Percentiles rank a stretch among this genome's conserved stretches.
phyloP scores from a whole-genome alignment of 2,888 invertebrate species.

The Pediacus dermestoides region DNA sequence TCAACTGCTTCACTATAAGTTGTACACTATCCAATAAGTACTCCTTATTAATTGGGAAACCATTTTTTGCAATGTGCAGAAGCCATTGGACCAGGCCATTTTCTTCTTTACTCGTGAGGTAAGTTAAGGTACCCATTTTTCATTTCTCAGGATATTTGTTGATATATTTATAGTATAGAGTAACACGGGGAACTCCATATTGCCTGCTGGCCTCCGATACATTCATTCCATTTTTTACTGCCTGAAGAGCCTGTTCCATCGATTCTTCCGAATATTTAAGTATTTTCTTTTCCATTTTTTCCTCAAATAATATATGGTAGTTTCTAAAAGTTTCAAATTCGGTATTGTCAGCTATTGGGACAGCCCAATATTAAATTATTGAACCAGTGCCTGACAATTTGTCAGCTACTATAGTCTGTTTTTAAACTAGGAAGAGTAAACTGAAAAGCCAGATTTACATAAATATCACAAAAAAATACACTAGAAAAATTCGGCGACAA shows the following conservation, averaged over 20 bases:
- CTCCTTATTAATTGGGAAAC: slow-evolving; percentile 10
- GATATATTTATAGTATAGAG: slow-evolving; percentile 2
- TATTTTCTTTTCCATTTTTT: slow-evolving; percentile 6
- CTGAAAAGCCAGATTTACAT: too few species aligned
- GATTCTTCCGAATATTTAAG: background rate
- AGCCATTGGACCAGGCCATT: slow-evolving; percentile 10
- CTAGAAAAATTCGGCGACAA: too few species aligned
- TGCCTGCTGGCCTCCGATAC: slow-evolving; percentile 4
- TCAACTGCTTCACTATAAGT: slow-evolving; percentile 6
- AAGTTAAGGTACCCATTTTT: too few species aligned
- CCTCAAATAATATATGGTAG: too few species aligned
- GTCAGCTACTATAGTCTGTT: too few species aligned
- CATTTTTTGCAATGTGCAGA: background rate
- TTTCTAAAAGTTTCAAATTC: too few species aligned
- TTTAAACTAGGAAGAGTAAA: too few species aligned
- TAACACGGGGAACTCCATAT: slow-evolving; percentile 6
- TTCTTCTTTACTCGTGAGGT: slow-evolving; percentile 2
- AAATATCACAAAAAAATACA: too few species aligned
- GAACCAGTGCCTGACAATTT: too few species aligned
- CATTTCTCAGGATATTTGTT: background rate
- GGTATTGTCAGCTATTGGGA: too few species aligned
- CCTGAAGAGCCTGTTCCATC: slow-evolving; percentile 4
- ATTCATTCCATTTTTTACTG: slow-evolving; percentile 7
- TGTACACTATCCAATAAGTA: slow-evolving; percentile 13
- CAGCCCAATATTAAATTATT: too few species aligned